Base-by-base conservation (phyloP, 2,113 vertebrate genomes). In the Heliornis fulica region DNA sequence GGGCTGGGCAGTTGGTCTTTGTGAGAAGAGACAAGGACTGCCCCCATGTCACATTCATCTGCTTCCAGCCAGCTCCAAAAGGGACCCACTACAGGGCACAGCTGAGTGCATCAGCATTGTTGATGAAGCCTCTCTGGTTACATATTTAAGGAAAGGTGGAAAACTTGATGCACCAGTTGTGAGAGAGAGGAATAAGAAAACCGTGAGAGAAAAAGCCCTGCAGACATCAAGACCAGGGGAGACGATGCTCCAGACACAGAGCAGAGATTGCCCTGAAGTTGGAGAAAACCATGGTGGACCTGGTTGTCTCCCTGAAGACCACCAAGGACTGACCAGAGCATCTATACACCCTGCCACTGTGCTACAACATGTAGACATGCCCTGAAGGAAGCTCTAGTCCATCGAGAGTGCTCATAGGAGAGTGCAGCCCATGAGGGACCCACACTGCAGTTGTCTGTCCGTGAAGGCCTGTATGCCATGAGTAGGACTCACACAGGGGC, bases 81-180 rank as follows among this genome's bases (percentile, higher is more conserved):
- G 1, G 1, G 20, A 81, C 46, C 18, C 17, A 54, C 21, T 18
- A 45, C 3, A 57, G 43, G 25, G 23, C 28, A 41, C 7, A 57
- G 11, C 17, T 40, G 18, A 56, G 34, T 13, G 19, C 21, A 32
- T 29, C 38, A 45, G 10, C 28, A 38, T 8, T 2, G 2, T 22
- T n/a, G 36, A 28, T 60, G 18, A 10, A 4, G 1, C 14, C 51
- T 82, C 28, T 51, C 10, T 51, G 36, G 14, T 51, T 38, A 51
- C 4, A 1, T n/a, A 38, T 68, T 46, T 68, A 68, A 60, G 38
- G 51, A 60, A 40, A 12, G 10, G 13, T 57, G 53, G 23, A 81
- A 75, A 38, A 6, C 8, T 38, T 1, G 0, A 12, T 1, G 1
- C 4, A 13, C 15, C 15, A 16, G 15, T 59, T 59, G 32, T 76